Percentiles rank a stretch among this genome's conserved stretches.
These are phyloP conservation scores for Syngnathus rostellatus DNA, from an alignment of 2,797 vertebrate species.

Conservation along the genomic window DNA sequence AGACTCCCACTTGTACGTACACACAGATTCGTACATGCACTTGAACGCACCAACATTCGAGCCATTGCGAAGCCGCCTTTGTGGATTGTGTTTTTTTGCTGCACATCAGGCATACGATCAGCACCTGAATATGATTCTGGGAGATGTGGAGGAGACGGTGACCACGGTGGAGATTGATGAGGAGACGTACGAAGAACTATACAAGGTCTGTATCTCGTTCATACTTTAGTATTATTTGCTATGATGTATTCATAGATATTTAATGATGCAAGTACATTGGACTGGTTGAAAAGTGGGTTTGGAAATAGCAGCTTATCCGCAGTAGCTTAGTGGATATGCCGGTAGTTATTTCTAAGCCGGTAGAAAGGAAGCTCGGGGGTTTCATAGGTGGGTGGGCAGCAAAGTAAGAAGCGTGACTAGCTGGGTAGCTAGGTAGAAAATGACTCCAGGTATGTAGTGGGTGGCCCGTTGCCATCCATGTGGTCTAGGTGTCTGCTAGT, in stretches of 20 bases:
- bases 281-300: no score
- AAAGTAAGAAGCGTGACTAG: no score
- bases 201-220: conserved; percentile 73
- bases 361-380: no score
- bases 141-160: conserved; percentile 96
- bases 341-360: no score
- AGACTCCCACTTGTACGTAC: background rate
- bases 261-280: background rate
- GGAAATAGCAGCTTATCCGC: no score
- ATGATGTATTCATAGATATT: background rate
- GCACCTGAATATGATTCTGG: conserved; percentile 98
- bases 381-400: no score
- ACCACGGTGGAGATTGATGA: conserved; percentile 98
- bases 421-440: no score
- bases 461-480: no score
- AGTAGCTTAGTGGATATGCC: no score
- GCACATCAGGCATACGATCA: conserved; percentile 88
- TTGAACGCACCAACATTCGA: background rate
- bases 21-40: background rate
- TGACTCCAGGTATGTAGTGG: no score
- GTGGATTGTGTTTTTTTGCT: background rate
- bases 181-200: conserved; percentile 97
- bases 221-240: background rate
- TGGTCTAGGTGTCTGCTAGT: no score
- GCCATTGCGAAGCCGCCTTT: background rate